phyloP scores from a whole-genome alignment of 2,888 invertebrate species.

The Ophion slaviceki region DNA sequence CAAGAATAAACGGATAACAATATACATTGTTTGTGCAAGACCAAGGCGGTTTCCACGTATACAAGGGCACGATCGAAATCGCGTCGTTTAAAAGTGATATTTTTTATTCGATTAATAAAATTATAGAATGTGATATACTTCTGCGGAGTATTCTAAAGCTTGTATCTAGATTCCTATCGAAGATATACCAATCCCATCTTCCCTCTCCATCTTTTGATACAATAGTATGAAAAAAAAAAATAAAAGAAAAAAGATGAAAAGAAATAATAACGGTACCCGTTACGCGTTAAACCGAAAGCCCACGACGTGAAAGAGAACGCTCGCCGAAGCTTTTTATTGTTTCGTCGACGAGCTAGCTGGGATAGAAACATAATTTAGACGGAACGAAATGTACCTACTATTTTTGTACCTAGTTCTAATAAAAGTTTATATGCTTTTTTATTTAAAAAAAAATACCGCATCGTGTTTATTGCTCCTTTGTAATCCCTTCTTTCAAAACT shows the following conservation, averaged over 20 bases:
- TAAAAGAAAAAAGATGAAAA: conserved; percentile 25
- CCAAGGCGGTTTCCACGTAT: conserved; percentile 36
- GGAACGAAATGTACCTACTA: conserved; percentile 80
- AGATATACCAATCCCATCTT: conserved; percentile 39
- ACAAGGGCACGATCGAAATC: conserved; percentile 29
- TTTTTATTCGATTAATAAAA: conserved; percentile 64
- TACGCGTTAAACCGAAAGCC: conserved; percentile 43
- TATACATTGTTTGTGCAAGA: conserved; percentile 14
- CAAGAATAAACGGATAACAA: neutral
- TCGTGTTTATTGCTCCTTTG: conserved; percentile 17
- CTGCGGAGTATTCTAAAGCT: conserved; percentile 65
- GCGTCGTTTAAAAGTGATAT: conserved; percentile 63
- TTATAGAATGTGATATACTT: conserved; percentile 69
- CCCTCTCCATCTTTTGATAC: conserved; percentile 38
- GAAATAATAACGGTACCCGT: conserved; percentile 37
- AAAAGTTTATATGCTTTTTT: conserved; percentile 82
- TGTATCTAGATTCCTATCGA: conserved; percentile 61
- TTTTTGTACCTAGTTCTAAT: conserved; percentile 81
- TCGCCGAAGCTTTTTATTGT: conserved; percentile 26
- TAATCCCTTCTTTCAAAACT: neutral
- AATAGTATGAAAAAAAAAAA: conserved; percentile 40
- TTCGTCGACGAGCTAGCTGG: conserved; percentile 62
- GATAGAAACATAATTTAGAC: conserved; percentile 72
- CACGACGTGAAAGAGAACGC: conserved; percentile 40
- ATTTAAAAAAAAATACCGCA: conserved; percentile 65